Evolutionary conservation across 2,113 vertebrate species (phyloP), one percentile per base, ranked within the genome.

Genomic region (Cromileptes altivelis): DNA sequence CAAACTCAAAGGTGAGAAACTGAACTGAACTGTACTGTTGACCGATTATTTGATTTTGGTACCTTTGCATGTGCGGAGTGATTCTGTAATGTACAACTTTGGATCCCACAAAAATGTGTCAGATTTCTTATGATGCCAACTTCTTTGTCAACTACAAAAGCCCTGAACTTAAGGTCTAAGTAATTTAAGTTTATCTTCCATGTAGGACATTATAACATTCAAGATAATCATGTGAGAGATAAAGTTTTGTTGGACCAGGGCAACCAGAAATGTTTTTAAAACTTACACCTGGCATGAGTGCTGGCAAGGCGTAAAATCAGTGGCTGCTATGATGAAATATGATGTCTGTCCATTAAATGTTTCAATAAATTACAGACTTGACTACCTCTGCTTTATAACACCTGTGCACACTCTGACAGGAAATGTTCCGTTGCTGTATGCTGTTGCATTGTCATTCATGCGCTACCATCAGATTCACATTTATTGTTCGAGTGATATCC

Each of bases 1-100:
- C 96, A 99, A 99, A 97, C 97, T 99, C 89, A 99, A 99, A 98
- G 98, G 98, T 99, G 94, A 84, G 96, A 30, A 47, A 50, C 13
- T 68, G 21, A 27, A 25, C 4, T 47, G 33, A 19, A 3, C 27
- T 60, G 33, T 18, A 56, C 13, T 14, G 61, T 60, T 12, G 62
- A 60, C 4, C 45, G 45, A 74, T 6, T n/a, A 53, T 60, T n/a
- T 25, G 45, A 30, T 53, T 74, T 52, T 30, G 27, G 68, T 30
- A 21, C 11, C 47, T 56, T 10, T 58, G 42, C 67, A 58, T n/a
- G 11, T 50, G 14, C 10, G 15, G 3, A 53, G 45, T 4, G 10
- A 27, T 23, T 49, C 27, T 52, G 27, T 37, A 2, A 3, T 50
- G 3, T 21, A 27, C 0, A 72, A 17, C 55, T 55, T 47, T 53